Conservation (phyloP, 2,888 invertebrate species). For the Hipparchia semele region DNA sequence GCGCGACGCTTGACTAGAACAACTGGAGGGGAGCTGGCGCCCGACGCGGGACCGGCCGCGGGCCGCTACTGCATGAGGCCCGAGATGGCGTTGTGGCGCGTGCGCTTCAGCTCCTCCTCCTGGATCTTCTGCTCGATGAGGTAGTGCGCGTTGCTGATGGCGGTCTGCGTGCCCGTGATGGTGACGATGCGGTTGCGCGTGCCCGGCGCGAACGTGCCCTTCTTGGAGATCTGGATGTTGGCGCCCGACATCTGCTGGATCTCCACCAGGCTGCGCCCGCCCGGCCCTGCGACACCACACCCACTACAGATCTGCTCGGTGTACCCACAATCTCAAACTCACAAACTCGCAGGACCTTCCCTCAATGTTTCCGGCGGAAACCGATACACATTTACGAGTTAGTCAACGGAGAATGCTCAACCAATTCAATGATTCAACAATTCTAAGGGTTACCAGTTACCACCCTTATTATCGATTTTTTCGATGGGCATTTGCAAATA, state of each 20-base stretch:
- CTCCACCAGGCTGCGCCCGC: constrained; percentile 97
- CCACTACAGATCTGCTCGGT: neutral
- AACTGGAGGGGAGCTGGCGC: neutral
- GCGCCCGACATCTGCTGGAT: constrained; percentile 98
- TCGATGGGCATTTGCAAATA: too few relatives aligned
- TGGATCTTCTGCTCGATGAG: constrained; percentile 98
- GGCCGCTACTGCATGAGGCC: constrained; percentile 86
- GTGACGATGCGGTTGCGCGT: constrained; percentile 98
- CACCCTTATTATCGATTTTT: too few relatives aligned
- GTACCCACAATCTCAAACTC: too few relatives aligned
- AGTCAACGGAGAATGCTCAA: too few relatives aligned
- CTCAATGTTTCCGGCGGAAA: too few relatives aligned
- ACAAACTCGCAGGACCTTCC: too few relatives aligned
- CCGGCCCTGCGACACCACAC: constrained; percentile 85
- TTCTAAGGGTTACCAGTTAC: too few relatives aligned
- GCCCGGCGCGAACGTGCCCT: constrained; percentile 98
- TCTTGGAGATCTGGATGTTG: constrained; percentile 99
- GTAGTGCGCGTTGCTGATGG: constrained; percentile 96
- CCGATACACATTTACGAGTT: too few relatives aligned
- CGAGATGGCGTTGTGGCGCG: constrained; percentile 92
- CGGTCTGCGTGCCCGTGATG: constrained; percentile 94
- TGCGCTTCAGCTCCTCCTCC: constrained; percentile 97
- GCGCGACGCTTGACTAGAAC: constrained; percentile 27
- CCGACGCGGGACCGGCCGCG: neutral
- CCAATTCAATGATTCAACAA: too few relatives aligned